Percentiles rank a stretch among this genome's conserved stretches.
These are phyloP conservation scores for Pecten maximus DNA, from an alignment of 2,888 invertebrate genomes.

Conservation along the genomic window DNA sequence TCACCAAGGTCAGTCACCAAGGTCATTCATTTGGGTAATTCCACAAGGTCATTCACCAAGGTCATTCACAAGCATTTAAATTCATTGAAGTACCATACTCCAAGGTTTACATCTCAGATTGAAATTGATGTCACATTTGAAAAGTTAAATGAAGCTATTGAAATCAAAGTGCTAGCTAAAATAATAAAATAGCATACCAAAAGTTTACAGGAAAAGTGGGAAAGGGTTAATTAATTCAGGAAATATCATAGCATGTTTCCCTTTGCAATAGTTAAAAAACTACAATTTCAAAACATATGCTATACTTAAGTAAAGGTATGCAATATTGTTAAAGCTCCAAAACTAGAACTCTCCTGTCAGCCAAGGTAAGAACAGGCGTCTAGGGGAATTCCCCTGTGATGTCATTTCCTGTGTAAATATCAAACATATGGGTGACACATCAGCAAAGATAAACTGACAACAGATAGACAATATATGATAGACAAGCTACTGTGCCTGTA, in stretches of 20 bases:
- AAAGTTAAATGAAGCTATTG: too few relatives aligned
- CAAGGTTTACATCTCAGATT: too few relatives aligned
- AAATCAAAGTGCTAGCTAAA: too few relatives aligned
- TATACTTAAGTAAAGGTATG: neutral
- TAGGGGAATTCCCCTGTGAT: constrained; percentile 41
- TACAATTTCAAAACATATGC: neutral
- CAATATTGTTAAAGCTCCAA: neutral
- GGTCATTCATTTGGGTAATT: neutral
- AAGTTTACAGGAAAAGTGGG: neutral
- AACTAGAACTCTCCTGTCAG: neutral
- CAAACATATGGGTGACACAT: constrained; percentile 30
- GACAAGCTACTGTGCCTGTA: neutral
- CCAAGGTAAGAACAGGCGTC: neutral
- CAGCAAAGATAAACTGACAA: neutral
- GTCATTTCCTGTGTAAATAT: constrained; percentile 49
- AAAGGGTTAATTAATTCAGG: neutral
- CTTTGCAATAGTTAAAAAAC: too few relatives aligned
- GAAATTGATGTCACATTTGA: too few relatives aligned
- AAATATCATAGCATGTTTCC: too few relatives aligned
- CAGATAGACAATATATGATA: neutral
- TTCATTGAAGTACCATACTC: too few relatives aligned
- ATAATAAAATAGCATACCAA: too few relatives aligned
- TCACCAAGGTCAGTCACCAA: neutral
- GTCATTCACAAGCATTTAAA: too few relatives aligned
- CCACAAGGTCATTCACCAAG: neutral